Evolutionary conservation across 2,113 vertebrate genomes (phyloP), one percentile per base, ranked within the genome.

Genomic region (Tapirus terrestris): DNA sequence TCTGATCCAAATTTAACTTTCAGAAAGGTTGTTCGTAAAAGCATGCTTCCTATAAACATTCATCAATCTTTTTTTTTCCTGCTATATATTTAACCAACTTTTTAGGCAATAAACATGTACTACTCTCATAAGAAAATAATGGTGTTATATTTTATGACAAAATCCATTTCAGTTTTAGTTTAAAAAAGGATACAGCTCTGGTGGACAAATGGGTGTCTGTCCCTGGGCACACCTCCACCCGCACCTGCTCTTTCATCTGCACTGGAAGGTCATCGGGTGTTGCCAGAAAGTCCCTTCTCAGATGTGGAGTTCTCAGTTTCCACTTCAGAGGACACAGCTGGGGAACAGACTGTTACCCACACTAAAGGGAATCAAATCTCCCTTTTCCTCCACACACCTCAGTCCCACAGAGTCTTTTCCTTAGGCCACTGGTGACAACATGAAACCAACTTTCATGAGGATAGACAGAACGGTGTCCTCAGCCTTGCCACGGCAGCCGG

Each of bases 1-100:
- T 90, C 67, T 56, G 31, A 92, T 48, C 68, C 90, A 77, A 68
- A 96, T 14, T 87, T 77, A 56, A 87, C 77, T 95, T 93, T 81
- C 25, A 56, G 75, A 36, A 90, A 76, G 0, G 6, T 60, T 21
- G 4, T 39, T 88, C 51, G 61, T 58, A 4, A 33, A 70, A 83
- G 33, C 16, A 53, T 80, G 53, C 45, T 20, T 85, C 61, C 83
- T 23, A 56, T 53, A 31, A 45, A 43, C 8, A 77, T 12, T 18
- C 70, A 89, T 20, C 45, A 31, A 16, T 23, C 43, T 63, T 29
- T 36, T 77, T 14, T 39, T 56, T 7, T 3, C 7, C 1, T n/a
- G 17, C 43, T 36, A 91, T 80, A 84, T 75, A 60, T 90, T 53
- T 92, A 77, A 17, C 17, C 60, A 85, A 80, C 3, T 27, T 68